Evolutionary conservation across 2,888 invertebrate genomes (phyloP).

Genomic region (Azorinus chamasolen): DNA sequence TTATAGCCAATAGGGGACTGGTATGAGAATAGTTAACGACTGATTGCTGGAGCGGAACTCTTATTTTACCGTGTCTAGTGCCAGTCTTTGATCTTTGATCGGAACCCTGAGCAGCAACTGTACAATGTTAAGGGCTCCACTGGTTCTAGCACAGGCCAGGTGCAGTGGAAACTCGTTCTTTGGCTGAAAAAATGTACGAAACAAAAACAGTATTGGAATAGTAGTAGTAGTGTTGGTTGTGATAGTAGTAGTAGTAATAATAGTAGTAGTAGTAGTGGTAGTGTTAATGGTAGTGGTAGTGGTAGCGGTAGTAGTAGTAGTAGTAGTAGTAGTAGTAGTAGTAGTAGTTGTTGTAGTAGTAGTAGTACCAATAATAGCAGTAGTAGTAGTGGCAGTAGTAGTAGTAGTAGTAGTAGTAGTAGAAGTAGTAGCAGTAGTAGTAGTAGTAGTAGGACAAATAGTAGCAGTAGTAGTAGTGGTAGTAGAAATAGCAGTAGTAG

Average conservation of each 20-base stretch:
- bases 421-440: conserved; percentile 30
- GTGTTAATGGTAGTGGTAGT: not conserved
- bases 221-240: too few relatives aligned
- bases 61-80: conserved; percentile 92
- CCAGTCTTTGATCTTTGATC: conserved; percentile 95
- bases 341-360: not conserved
- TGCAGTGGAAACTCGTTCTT: conserved; percentile 98
- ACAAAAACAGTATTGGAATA: not conserved
- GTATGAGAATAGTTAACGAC: too few relatives aligned
- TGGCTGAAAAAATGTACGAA: conserved; percentile 89
- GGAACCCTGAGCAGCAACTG: conserved; percentile 95
- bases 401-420: conserved; percentile 34
- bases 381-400: conserved; percentile 31
- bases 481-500: too few relatives aligned
- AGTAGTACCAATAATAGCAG: conserved; percentile 19
- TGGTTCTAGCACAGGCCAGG: conserved; percentile 96
- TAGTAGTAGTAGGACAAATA: too few relatives aligned
- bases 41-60: too few relatives aligned
- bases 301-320: not conserved
- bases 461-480: too few relatives aligned
- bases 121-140: conserved; percentile 96
- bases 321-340: not conserved
- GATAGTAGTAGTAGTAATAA: too few relatives aligned
- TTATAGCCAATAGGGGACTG: too few relatives aligned
- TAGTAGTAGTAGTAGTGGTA: too few relatives aligned